These are phyloP conservation scores for Cephus nigrinus DNA, from an alignment of 2,888 invertebrate species.

Conservation along the genomic window DNA sequence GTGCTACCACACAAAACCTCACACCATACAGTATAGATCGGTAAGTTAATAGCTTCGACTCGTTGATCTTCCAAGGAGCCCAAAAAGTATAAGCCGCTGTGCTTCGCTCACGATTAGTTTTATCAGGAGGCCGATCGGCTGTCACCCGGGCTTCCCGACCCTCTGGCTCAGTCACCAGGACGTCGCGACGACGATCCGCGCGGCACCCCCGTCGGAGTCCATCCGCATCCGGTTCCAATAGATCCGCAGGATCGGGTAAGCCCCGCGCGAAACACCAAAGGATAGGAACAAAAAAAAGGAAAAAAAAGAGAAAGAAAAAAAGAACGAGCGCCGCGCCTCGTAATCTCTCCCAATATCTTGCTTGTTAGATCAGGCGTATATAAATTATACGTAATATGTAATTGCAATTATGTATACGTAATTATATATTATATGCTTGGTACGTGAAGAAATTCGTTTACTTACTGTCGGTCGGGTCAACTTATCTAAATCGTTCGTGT, in stretches of 20 bases:
- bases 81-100: background rate
- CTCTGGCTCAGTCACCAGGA: no score
- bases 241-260: background rate
- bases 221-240: background rate
- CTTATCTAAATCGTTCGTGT: conserved; percentile 58
- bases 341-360: conserved; percentile 35
- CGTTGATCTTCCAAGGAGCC: background rate
- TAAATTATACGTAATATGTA: conserved; percentile 30
- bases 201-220: no score
- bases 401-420: conserved; percentile 37
- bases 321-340: conserved; percentile 25
- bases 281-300: conserved; percentile 27
- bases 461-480: conserved; percentile 64
- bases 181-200: no score
- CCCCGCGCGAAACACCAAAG: conserved; percentile 22
- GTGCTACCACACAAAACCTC: conserved; percentile 53
- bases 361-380: conserved; percentile 43
- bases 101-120: background rate
- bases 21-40: conserved; percentile 20
- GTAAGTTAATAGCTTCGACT: background rate
- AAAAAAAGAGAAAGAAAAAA: conserved; percentile 14
- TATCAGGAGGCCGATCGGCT: background rate
- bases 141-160: conserved; percentile 8
- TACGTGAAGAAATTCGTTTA: conserved; percentile 58
- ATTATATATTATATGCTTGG: conserved; percentile 44